Evolutionary conservation across 2,888 invertebrate genomes (phyloP), one percentile per base, ranked within the genome.

Genomic region (Drosophila austrosaltans): DNA sequence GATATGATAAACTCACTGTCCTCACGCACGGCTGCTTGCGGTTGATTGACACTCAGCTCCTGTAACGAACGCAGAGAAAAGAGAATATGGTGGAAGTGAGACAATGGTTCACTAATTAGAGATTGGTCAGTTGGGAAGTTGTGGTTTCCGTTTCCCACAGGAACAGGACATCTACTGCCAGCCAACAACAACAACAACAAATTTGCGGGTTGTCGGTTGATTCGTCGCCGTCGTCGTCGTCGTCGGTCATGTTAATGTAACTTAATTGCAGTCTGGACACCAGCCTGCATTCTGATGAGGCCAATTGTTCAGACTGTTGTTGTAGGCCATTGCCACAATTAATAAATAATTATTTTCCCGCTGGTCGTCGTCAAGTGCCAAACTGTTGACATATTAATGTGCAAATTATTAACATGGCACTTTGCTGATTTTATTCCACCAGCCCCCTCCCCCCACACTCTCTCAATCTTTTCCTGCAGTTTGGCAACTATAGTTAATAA

Each of bases 1-100:
- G 95, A 95, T 76, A 97, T 93, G 82, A 95, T 95, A 87, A 97
- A 96, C 91, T 96, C 96, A 61, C 96, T 96, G 3, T 95, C 95
- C 89, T 96, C 95, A 91, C 96, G 95, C 71, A 94, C 93, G 59
- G 93, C 91, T 62, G 92, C 91, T 76, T 91, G 91, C 70, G 93
- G 93, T 81, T 93, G 93, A 89, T 94, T 94, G 78, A 94, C 92
- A 71, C 92, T 92, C 66, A 94, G 91, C 74, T 93, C 93, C 94
- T 94, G 92, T 32, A 79, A 77, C 57, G 73, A 75, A 66, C 69
- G 59, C 20, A 42, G 60, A 67, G 39, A 40, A 48, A 25, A 39
- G 53, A 60, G 42, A 30, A 30, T 16, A 16, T n/a, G n/a, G n/a
- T 12, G 36, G 25, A 3, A 22, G 48, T 48, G 25, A 48, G 48